Percentiles rank a stretch among this genome's conserved stretches.
Evolutionary conservation across 2,797 vertebrate genomes (phyloP).

Genomic region (Cyclura pinguis): DNA sequence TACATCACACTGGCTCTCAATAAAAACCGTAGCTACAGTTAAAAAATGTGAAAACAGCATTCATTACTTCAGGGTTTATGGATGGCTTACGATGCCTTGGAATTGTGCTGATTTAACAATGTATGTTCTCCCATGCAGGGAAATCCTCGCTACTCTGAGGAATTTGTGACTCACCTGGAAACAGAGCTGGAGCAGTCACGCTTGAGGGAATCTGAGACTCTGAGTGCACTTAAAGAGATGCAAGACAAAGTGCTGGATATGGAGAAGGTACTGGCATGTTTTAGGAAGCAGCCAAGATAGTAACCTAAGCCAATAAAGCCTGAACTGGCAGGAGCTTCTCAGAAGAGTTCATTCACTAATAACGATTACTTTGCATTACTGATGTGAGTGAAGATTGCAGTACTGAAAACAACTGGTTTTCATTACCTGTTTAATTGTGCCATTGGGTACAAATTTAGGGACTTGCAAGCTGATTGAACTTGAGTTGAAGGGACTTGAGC

Average conservation of each 20-base stretch:
- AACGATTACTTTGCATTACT: not conserved
- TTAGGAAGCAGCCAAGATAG: not conserved
- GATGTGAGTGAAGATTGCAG: not conserved
- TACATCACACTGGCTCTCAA: too few relatives aligned
- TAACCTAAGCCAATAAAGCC: not conserved
- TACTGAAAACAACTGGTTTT: not conserved
- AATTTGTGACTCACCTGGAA: constrained; percentile 89
- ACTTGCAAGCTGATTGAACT: not conserved
- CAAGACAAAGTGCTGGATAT: constrained; percentile 95
- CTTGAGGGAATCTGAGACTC: constrained; percentile 88
- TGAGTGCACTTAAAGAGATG: constrained; percentile 93
- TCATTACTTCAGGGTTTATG: not conserved
- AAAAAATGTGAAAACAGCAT: not conserved
- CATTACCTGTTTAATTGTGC: not conserved
- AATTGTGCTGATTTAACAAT: not conserved
- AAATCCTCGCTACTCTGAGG: constrained; percentile 85
- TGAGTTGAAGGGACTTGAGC: not conserved
- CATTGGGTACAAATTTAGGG: not conserved
- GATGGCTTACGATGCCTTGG: not conserved
- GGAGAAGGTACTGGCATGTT: constrained; percentile 87
- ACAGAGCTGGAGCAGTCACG: constrained; percentile 91
- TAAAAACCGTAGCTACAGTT: not conserved
- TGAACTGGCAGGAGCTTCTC: not conserved
- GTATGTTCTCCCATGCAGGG: constrained; percentile 62
- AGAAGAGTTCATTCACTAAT: not conserved